Evolutionary conservation across 2,797 vertebrate genomes (phyloP), one percentile per base, ranked within the genome.

Genomic region (Novumbra hubbsi): DNA sequence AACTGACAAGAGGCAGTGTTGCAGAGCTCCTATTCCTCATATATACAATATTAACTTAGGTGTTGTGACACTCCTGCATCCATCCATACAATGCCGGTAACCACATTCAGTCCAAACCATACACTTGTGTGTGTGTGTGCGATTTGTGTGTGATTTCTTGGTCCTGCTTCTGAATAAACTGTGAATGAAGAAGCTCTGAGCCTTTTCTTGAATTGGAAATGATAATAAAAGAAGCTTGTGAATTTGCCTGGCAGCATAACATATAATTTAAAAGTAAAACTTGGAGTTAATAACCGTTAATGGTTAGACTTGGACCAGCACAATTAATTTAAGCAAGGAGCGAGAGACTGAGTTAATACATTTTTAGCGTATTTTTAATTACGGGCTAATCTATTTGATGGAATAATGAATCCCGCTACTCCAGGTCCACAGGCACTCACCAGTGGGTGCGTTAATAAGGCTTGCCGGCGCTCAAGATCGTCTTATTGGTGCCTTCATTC

Each of bases 311-410:
- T 38, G 73, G 65, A 80, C 73, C 75, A 15, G 73, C 66, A 52
- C 78, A 79, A 88, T 89, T 90, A 78, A 91, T 90, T 81, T 83
- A 77, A 84, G 80, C 78, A 77, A 83, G 80, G 81, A 84, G 82
- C 83, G 74, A 83, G 78, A 57, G 73, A 81, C 49, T 85, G 88
- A 90, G 90, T 87, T 70, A 86, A 90, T 91, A 88, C 34, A 78
- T 83, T 89, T 89, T 88, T 81, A 81, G 81, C 80, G 72, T 84
- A 84, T 84, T 86, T 91, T 90, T 90, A 91, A 91, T 92, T 90
- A 90, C 79, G 2, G n/a, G 75, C 78, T 88, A 88, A 91, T 90
- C 81, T 79, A 81, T 76, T 74, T 62, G 80, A 87, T 82, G 83
- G 83, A 87, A 87, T 73, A 76, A 84, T 78, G 80, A 81, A 75